These are phyloP conservation scores for Chaetorhynchus papuensis DNA, from an alignment of 2,113 vertebrate species.

Conservation along the genomic window DNA sequence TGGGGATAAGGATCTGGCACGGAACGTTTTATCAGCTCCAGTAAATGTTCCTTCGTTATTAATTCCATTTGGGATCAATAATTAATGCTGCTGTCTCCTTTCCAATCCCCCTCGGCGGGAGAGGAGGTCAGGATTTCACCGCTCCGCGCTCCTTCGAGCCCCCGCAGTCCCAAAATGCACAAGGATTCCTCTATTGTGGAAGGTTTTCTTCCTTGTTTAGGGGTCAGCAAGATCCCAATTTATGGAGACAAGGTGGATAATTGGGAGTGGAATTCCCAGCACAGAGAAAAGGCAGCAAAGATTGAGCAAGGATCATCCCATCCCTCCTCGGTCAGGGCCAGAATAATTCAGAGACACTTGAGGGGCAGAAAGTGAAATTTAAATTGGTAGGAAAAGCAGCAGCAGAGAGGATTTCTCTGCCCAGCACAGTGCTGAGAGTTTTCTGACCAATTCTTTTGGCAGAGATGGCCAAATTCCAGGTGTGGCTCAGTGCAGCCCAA, in stretches of 20 bases:
- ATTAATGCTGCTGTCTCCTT: slow-evolving; percentile 31
- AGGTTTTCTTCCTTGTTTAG: neutral
- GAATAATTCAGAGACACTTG: neutral
- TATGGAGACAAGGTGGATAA: neutral
- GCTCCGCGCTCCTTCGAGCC: neutral
- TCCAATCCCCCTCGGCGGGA: neutral
- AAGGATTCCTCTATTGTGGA: neutral
- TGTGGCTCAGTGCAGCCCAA: neutral
- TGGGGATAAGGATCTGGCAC: neutral
- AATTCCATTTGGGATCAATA: slow-evolving; percentile 50
- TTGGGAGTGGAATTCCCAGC: neutral
- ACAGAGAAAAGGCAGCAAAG: neutral
- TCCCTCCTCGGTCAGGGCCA: neutral
- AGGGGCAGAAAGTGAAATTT: neutral
- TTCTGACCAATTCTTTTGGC: neutral
- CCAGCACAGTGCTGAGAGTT: neutral
- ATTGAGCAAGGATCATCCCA: neutral
- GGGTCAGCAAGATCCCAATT: neutral
- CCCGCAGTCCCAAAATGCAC: neutral
- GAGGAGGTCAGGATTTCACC: neutral
- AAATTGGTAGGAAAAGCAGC: neutral
- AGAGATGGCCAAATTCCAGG: neutral
- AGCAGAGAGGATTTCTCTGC: neutral
- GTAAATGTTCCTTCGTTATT: slow-evolving; percentile 19
- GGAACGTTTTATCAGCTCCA: neutral